Conservation (phyloP, 2,797 vertebrate genomes). For the Eospalax fontanierii region DNA sequence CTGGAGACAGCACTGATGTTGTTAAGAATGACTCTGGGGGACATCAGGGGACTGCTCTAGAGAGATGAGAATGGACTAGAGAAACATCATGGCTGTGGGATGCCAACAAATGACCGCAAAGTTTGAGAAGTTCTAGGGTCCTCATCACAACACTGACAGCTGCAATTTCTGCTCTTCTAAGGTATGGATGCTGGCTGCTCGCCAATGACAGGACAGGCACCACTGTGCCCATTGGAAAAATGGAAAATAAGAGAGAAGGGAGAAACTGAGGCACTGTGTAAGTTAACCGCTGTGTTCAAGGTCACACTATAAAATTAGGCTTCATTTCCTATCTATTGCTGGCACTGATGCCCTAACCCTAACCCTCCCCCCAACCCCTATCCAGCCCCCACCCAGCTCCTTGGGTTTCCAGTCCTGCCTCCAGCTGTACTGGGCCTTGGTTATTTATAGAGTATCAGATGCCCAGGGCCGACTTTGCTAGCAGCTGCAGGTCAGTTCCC, state of each 20-base stretch:
- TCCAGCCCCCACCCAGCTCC: conserved; percentile 57
- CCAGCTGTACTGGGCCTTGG: conserved; percentile 78
- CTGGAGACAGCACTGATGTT: conserved; percentile 53
- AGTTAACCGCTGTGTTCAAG: conserved; percentile 47
- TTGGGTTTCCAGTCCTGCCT: conserved; percentile 76
- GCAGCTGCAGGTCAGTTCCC: conserved; percentile 83
- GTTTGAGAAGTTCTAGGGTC: conserved; percentile 22
- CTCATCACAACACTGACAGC: background rate
- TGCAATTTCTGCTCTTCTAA: conserved; percentile 42
- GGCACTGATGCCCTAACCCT: conserved; percentile 53
- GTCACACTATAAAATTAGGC: conserved; percentile 28
- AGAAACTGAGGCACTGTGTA: conserved; percentile 32
- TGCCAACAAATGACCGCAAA: background rate
- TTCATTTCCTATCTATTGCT: conserved; percentile 54
- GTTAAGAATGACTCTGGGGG: conserved; percentile 30
- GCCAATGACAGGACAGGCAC: background rate
- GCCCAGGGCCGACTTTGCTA: conserved; percentile 77
- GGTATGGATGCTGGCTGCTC: background rate
- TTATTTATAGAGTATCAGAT: conserved; percentile 92
- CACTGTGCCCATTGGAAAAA: background rate
- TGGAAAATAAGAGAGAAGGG: background rate
- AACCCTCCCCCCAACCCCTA: background rate
- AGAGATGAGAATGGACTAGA: conserved; percentile 54
- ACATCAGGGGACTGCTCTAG: background rate
- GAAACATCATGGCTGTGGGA: background rate